phyloP scores from a whole-genome alignment of 1,140 invertebrate genomes.

The Mycetomoellerius zeteki region DNA sequence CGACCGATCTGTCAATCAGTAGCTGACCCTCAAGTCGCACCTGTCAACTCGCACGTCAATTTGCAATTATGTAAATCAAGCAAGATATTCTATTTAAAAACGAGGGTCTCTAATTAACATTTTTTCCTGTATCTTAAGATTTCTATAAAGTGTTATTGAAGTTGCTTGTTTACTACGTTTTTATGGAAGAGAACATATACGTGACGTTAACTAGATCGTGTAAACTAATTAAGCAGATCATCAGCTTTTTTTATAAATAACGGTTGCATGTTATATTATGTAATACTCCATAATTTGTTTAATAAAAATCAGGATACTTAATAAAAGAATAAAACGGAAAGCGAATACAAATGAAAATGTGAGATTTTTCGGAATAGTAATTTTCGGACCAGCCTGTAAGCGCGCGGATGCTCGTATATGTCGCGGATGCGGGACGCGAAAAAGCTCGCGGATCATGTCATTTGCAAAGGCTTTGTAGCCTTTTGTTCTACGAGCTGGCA shows the following conservation, averaged over 20 bases:
- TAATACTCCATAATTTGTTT: background rate
- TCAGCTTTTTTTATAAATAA: background rate
- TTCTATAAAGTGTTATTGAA: background rate
- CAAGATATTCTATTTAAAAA: too few relatives aligned
- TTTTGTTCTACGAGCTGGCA: slow-evolving; percentile 58
- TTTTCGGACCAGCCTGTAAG: background rate
- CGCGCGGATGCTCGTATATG: background rate
- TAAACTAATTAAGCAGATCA: background rate
- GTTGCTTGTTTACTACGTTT: background rate
- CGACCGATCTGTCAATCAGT: too few relatives aligned
- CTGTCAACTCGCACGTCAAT: too few relatives aligned
- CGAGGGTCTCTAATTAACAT: too few relatives aligned
- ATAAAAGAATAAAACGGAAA: background rate
- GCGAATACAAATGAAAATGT: background rate
- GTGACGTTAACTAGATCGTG: background rate
- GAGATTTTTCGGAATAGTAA: background rate
- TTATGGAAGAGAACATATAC: background rate
- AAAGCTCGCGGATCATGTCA: slow-evolving; percentile 58
- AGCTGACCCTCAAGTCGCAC: too few relatives aligned
- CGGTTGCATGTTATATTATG: background rate
- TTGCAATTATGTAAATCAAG: too few relatives aligned
- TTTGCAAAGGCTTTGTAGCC: slow-evolving; percentile 60
- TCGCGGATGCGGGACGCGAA: slow-evolving; percentile 29
- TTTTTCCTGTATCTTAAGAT: background rate
- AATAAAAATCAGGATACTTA: background rate